These are phyloP conservation scores for Astropecten irregularis DNA, from an alignment of 53 echinoderm and acorn worm species.

Conservation along the genomic window DNA sequence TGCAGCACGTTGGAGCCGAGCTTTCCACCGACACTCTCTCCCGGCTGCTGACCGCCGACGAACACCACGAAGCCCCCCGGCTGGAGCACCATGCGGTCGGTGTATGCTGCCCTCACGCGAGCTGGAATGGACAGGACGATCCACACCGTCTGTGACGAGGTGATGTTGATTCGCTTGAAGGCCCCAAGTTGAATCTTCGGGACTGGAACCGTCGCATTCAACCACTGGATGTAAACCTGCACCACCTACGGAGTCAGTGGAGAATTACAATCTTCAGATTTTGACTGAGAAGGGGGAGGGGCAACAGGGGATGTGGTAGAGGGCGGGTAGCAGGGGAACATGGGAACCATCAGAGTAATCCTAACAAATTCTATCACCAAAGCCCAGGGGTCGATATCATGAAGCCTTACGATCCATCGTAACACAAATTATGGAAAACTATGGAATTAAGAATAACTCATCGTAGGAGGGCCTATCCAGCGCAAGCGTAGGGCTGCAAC, in stretches of 20 bases:
- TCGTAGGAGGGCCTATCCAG: too few species aligned
- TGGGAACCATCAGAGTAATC: too few species aligned
- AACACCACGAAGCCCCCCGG: conserved; percentile 73
- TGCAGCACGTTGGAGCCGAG: neutral
- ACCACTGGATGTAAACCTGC: conserved; percentile 88
- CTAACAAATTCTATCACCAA: neutral
- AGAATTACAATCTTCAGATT: neutral
- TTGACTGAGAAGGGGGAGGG: neutral
- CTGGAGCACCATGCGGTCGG: conserved; percentile 44
- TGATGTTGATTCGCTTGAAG: conserved; percentile 64
- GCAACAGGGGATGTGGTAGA: too few species aligned
- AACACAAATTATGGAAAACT: neutral
- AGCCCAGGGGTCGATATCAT: neutral
- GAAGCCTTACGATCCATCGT: too few species aligned
- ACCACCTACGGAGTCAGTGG: conserved; percentile 46
- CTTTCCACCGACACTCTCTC: conserved; percentile 22
- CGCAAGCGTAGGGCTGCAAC: too few species aligned
- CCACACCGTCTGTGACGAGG: neutral
- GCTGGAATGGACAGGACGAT: conserved; percentile 65
- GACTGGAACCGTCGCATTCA: conserved; percentile 55
- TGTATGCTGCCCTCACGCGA: conserved; percentile 76
- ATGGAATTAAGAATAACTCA: neutral
- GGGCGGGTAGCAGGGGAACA: too few species aligned
- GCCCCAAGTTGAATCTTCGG: conserved; percentile 81
- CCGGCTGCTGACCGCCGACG: conserved; percentile 92